Evolutionary conservation across 2,113 vertebrate species (phyloP).

Genomic region (Colaptes auratus): DNA sequence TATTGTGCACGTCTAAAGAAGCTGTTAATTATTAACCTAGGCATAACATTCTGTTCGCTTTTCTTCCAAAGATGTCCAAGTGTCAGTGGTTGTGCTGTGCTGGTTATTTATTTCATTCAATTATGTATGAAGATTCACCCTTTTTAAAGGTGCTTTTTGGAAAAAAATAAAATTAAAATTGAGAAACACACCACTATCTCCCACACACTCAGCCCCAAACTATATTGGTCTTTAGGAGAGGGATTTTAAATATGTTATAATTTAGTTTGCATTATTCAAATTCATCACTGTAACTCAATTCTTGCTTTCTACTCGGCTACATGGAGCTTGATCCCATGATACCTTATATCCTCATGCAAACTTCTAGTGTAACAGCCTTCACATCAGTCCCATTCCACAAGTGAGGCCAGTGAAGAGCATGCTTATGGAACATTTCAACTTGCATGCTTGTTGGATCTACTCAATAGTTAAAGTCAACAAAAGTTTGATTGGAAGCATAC

Average conservation of each 20-base stretch:
- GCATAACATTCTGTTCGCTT: background rate
- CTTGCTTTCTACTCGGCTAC: background rate
- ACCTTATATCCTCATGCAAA: background rate
- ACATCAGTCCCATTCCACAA: background rate
- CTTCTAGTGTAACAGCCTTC: background rate
- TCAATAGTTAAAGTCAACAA: background rate
- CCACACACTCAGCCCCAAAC: rapidly evolving
- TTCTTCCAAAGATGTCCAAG: background rate
- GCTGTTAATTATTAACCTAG: background rate
- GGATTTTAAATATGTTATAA: background rate
- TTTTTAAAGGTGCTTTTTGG: background rate
- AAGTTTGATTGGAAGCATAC: background rate
- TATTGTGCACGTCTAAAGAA: background rate
- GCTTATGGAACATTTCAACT: background rate
- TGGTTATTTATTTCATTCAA: background rate
- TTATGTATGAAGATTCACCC: background rate
- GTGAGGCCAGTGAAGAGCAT: background rate
- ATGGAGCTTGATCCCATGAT: background rate
- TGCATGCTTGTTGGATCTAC: background rate
- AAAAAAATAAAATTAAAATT: background rate
- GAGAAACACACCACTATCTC: background rate
- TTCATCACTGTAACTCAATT: background rate
- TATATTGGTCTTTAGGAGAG: background rate
- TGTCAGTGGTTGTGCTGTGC: background rate
- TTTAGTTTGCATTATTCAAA: background rate